These are phyloP conservation scores for Nemopilema nomurai DNA, from an alignment of 30 jellyfish, hydroid and myxozoan genomes.

Conservation along the genomic window DNA sequence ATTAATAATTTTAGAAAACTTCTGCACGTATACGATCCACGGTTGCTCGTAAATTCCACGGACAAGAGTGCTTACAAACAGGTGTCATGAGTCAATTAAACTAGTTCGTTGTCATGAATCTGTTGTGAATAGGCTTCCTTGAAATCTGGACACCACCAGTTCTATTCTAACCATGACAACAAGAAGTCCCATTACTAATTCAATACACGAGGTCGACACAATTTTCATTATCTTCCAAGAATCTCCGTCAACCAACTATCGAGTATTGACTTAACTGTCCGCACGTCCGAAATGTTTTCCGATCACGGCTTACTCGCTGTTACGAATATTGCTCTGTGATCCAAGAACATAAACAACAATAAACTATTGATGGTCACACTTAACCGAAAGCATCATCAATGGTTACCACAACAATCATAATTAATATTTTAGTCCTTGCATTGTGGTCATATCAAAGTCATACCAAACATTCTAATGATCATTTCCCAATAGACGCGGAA, in stretches of 20 bases:
- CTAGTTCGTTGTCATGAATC: background rate
- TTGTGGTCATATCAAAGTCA: background rate
- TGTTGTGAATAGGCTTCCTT: background rate
- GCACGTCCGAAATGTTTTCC: background rate
- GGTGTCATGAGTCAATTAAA: too few species aligned
- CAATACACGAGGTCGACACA: background rate
- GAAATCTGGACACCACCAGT: background rate
- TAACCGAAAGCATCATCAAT: background rate
- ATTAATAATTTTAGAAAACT: too few species aligned
- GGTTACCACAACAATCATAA: background rate
- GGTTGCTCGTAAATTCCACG: too few species aligned
- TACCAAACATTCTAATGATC: background rate
- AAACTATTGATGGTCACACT: background rate
- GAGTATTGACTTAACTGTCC: background rate
- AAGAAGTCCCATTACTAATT: background rate
- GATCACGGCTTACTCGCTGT: background rate
- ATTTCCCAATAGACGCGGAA: background rate
- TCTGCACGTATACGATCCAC: too few species aligned
- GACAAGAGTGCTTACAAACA: too few species aligned
- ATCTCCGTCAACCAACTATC: background rate
- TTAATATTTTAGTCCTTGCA: background rate
- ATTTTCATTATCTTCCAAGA: background rate
- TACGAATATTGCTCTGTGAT: background rate
- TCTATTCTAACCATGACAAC: background rate
- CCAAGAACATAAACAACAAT: background rate